phyloP scores from a whole-genome alignment of 2,113 vertebrate species.

The Brachypodius melanocephalos region DNA sequence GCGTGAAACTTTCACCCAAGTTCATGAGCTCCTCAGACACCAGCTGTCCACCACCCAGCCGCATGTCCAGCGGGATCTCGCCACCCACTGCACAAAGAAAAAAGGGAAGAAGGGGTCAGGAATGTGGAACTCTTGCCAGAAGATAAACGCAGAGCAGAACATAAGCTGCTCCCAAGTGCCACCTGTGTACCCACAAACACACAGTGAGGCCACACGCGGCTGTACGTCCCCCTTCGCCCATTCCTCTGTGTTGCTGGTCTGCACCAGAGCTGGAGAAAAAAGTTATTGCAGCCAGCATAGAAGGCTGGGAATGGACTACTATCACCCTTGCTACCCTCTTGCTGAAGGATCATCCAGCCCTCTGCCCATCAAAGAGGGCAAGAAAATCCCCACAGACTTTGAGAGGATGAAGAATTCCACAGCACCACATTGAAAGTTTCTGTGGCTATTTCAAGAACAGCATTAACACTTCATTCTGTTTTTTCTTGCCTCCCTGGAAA shows the following conservation, averaged over 20 bases:
- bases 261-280: not conserved
- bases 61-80: slow-evolving; percentile 94
- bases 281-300: accelerated
- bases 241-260: not conserved
- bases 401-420: not conserved
- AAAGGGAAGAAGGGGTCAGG: slow-evolving; percentile 53
- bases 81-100: slow-evolving; percentile 82
- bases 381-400: not conserved
- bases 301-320: not conserved
- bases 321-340: not conserved
- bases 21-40: slow-evolving; percentile 98
- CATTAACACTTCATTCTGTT: not conserved
- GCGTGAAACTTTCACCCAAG: slow-evolving; percentile 93
- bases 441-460: not conserved
- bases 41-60: slow-evolving; percentile 91
- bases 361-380: accelerated
- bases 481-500: not conserved
- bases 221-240: accelerated
- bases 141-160: not conserved
- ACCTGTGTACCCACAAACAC: not conserved
- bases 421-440: not conserved
- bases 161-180: not conserved
- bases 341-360: not conserved
- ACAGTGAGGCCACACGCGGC: not conserved
- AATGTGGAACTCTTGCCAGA: not conserved